phyloP scores from a whole-genome alignment of 2,113 vertebrate species.

The Ellobius talpinus region DNA sequence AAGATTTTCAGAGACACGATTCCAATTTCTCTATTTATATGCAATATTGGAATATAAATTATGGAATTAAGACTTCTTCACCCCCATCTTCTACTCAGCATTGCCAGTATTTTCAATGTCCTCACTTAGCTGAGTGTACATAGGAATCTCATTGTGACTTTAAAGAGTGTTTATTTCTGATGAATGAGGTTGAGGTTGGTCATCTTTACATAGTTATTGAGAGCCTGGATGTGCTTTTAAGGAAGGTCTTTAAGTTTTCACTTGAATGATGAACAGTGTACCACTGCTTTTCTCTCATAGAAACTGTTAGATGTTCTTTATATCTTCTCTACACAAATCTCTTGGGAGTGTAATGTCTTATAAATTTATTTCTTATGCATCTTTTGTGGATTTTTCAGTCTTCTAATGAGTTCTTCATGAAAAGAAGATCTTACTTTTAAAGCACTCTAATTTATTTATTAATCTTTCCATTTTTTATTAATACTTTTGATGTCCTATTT shows the following conservation, averaged over 20 bases:
- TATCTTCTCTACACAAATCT: neutral
- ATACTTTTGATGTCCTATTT: neutral
- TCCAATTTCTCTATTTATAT: neutral
- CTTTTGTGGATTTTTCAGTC: neutral
- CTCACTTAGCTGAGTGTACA: neutral
- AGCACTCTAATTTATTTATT: slow-evolving; percentile 6
- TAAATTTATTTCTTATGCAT: neutral
- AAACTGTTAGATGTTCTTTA: neutral
- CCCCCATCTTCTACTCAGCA: neutral
- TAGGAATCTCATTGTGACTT: neutral
- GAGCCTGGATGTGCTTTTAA: neutral
- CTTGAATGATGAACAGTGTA: neutral
- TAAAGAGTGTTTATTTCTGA: neutral
- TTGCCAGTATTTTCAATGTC: slow-evolving; percentile 19
- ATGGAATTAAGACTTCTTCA: neutral
- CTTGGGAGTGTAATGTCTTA: neutral
- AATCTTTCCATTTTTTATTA: slow-evolving; percentile 12
- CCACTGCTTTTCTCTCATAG: neutral
- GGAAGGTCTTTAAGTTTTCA: slow-evolving; percentile 1
- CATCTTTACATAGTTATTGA: neutral
- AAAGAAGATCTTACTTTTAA: neutral
- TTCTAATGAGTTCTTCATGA: neutral
- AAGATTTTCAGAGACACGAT: neutral
- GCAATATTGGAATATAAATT: neutral
- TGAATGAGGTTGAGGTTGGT: neutral